Evolutionary conservation across 2,888 invertebrate genomes (phyloP), one percentile per base, ranked within the genome.

Genomic region (Drosophila recens): DNA sequence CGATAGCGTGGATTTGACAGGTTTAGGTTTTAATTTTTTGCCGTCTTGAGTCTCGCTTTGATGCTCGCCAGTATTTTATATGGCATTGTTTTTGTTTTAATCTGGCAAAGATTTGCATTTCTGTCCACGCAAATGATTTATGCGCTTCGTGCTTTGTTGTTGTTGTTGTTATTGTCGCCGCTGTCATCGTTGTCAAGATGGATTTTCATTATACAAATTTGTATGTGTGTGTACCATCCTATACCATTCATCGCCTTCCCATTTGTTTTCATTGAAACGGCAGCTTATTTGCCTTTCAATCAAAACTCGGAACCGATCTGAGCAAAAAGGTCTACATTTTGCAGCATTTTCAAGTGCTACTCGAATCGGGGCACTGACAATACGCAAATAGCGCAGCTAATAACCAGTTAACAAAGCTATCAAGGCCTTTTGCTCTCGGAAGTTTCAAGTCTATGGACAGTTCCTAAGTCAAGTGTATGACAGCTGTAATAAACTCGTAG

Each of bases 241-340:
- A 46, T 38, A 33, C 9, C 36, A 42, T 43, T 52, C 40, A 38
- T 43, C 52, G 54, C 57, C 40, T 46, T 43, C 8, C 54, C 51
- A 17, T 67, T 49, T 72, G 62, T 79, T 76, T 68, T 72, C 54
- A 61, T 65, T 65, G 66, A 85, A 74, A 75, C 86, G 67, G 80
- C 88, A 87, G 83, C 86, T 82, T 82, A 82, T 88, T 86, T 85
- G 86, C 67, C 72, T 82, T 82, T 86, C 77, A 88, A 87, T 79
- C 82, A 87, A 78, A 66, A 23, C 34, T 42, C 46, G 40, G 54
- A 59, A 33, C 38, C 17, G 51, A 64, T 42, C 51, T 58, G 30
- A 30, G 51, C 64, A 66, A 66, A 68, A 66, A 66, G 67, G 67
- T 70, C 73, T 67, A 71, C 58, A 74, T 54, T 82, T 71, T 65